Percentiles rank a stretch among this genome's conserved stretches.
phyloP scores from a whole-genome alignment of 2,888 invertebrate species.

The Hirtodrosophila cameraria region DNA sequence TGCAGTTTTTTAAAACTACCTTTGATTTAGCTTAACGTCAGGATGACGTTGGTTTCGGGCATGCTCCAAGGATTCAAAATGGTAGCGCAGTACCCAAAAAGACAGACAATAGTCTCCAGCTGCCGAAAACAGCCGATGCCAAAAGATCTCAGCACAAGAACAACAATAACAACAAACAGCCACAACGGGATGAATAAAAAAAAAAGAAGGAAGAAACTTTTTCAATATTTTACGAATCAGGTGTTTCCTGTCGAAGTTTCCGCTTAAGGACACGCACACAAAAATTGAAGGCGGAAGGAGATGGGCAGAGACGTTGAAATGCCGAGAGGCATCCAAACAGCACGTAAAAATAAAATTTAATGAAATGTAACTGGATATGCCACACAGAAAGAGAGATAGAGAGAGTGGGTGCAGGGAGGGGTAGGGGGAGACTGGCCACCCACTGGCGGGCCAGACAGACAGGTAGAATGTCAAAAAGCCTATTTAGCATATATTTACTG shows the following conservation, averaged over 20 bases:
- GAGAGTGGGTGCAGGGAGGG: neutral
- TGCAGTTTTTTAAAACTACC: no score
- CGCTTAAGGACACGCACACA: conserved; percentile 76
- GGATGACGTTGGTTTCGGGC: neutral
- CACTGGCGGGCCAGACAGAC: conserved; percentile 20
- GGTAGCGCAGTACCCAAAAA: conserved; percentile 34
- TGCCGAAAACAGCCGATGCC: conserved; percentile 38
- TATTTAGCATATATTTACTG: conserved; percentile 80
- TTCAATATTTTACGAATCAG: conserved; percentile 80
- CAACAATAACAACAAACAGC: conserved; percentile 27
- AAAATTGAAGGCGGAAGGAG: neutral
- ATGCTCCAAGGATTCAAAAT: conserved; percentile 5
- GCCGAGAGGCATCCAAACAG: conserved; percentile 58
- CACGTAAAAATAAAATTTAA: conserved; percentile 78
- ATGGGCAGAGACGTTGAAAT: conserved; percentile 17
- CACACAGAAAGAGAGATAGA: conserved; percentile 31
- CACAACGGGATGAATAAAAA: conserved; percentile 14
- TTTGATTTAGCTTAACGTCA: neutral
- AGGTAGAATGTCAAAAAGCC: conserved; percentile 79
- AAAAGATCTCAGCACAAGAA: conserved; percentile 25
- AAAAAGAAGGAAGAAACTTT: conserved; percentile 58
- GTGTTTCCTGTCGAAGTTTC: conserved; percentile 80
- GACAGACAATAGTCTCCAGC: conserved; percentile 28
- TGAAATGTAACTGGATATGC: conserved; percentile 79
- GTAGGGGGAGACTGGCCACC: neutral